These are phyloP conservation scores for Stichodactyla mertensii DNA, from an alignment of 64 coral and sea anemone genomes.

Conservation along the genomic window DNA sequence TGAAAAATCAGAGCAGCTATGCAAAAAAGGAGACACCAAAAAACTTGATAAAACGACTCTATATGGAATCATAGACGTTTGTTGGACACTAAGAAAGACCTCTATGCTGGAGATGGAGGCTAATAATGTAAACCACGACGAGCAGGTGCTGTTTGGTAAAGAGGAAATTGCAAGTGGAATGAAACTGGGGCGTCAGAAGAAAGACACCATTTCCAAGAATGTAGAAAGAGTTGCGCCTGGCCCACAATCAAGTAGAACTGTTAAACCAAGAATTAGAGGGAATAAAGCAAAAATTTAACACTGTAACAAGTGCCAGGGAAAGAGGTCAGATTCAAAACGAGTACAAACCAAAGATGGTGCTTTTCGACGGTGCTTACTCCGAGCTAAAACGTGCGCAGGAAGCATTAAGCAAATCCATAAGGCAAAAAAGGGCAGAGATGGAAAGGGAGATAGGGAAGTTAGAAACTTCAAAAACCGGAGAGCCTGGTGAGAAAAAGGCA, in stretches of 20 bases:
- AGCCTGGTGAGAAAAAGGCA: neutral
- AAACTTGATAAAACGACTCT: conserved; percentile 10
- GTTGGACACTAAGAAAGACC: conserved; percentile 35
- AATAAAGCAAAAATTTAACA: neutral
- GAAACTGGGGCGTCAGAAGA: conserved; percentile 30
- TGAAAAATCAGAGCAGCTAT: conserved; percentile 30
- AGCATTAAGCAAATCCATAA: conserved; percentile 28
- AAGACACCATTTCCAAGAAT: conserved; percentile 29
- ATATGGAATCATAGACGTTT: conserved; percentile 44
- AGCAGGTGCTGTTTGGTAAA: conserved; percentile 16
- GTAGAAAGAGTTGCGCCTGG: conserved; percentile 12
- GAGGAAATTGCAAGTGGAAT: neutral
- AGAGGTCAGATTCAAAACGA: neutral
- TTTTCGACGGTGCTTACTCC: conserved; percentile 40
- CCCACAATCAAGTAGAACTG: conserved; percentile 17
- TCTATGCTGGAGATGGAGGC: conserved; percentile 11
- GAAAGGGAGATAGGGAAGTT: neutral
- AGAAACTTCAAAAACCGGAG: neutral
- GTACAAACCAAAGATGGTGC: neutral
- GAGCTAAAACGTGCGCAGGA: conserved; percentile 45
- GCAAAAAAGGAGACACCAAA: conserved; percentile 10
- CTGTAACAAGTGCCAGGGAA: neutral
- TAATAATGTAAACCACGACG: conserved; percentile 1
- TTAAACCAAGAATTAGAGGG: neutral
- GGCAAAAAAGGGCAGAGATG: neutral